Conservation (phyloP, 2,113 vertebrate genomes). For the Verasper variegatus region DNA sequence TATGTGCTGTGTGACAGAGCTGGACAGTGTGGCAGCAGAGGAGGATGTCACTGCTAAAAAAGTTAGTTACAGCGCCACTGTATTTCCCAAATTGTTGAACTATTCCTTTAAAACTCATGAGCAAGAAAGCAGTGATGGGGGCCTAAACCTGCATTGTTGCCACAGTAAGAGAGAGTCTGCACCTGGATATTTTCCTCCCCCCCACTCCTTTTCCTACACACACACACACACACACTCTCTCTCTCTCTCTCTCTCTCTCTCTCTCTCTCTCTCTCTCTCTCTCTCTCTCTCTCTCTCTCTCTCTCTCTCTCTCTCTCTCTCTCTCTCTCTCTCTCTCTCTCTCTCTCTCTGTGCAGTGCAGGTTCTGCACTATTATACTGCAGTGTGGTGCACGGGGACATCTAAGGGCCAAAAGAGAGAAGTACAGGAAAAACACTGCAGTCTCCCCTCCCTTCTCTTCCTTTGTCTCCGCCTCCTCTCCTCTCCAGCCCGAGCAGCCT, state of each 20-base stretch:
- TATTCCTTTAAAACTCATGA: no score
- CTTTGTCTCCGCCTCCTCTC: not conserved
- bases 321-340: no score
- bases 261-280: no score
- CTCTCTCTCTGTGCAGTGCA: conserved; percentile 47
- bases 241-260: no score
- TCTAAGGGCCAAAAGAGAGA: conserved; percentile 63
- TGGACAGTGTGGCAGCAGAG: no score
- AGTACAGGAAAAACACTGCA: conserved; percentile 78
- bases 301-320: no score
- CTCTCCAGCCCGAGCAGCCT: no score
- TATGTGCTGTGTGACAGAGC: no score
- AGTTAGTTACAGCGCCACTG: no score
- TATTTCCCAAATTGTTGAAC: no score
- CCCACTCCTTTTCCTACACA: not conserved
- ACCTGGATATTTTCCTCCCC: conserved; percentile 21
- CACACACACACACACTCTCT: conserved; percentile 6
- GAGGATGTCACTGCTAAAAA: no score
- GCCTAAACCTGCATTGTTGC: conserved; percentile 37
- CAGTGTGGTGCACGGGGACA: conserved; percentile 66
- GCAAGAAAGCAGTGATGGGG: not conserved
- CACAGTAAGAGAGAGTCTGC: conserved; percentile 15
- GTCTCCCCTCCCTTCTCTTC: conserved; percentile 47
- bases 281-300: no score
- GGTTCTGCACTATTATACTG: conserved; percentile 23